Conservation (phyloP, 2,113 vertebrate genomes). For the Hemiprocne comata region DNA sequence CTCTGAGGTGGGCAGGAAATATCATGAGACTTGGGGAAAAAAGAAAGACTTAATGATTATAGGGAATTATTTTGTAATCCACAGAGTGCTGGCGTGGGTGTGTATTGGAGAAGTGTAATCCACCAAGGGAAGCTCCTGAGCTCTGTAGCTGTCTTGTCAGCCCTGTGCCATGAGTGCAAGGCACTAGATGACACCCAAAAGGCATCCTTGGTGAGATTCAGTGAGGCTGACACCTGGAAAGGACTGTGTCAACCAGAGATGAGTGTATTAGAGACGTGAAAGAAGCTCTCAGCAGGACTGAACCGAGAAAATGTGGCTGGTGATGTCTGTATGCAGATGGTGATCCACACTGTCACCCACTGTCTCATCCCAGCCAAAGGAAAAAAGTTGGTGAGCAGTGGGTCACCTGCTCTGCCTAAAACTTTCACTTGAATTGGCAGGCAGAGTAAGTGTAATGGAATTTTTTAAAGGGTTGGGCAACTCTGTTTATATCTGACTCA, state of each 20-base stretch:
- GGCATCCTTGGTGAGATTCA: neutral
- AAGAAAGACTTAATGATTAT: neutral
- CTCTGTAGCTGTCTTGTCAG: neutral
- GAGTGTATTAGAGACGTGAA: neutral
- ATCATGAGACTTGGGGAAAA: neutral
- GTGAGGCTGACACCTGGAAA: neutral
- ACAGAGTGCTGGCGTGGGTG: neutral
- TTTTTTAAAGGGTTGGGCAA: conserved; percentile 58
- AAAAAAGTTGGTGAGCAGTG: neutral
- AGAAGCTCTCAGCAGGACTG: neutral
- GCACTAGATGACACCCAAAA: neutral
- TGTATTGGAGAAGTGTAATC: neutral
- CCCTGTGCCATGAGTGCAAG: neutral
- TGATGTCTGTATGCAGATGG: neutral
- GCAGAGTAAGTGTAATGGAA: conserved; percentile 57
- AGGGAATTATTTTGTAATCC: neutral
- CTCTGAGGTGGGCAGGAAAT: neutral
- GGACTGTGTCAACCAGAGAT: neutral
- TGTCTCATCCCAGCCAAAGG: neutral
- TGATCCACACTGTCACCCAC: neutral
- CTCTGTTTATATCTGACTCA: conserved; percentile 66
- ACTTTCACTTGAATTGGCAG: conserved; percentile 59
- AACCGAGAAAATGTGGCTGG: neutral
- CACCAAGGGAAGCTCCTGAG: neutral
- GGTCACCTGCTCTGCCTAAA: conserved; percentile 4